Conservation (phyloP, 2,797 vertebrate genomes). For the Triplophysa yarkandensis region DNA sequence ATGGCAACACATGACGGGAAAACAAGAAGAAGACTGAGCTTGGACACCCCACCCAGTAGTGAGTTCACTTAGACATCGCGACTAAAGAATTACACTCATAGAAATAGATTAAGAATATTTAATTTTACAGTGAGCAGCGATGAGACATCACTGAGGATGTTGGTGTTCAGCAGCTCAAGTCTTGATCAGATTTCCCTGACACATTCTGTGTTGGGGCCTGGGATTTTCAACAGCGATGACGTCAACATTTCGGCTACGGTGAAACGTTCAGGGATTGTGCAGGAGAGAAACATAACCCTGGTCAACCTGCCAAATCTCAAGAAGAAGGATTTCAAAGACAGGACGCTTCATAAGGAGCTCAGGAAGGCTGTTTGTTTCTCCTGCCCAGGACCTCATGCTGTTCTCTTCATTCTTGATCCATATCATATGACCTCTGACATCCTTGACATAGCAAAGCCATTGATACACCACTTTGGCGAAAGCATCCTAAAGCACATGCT, state of each 20-base stretch:
- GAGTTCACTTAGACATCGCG: constrained; percentile 6
- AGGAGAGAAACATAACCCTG: constrained; percentile 30
- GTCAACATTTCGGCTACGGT: constrained; percentile 21
- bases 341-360: constrained; percentile 36
- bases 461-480: constrained; percentile 52
- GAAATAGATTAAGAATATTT: background rate
- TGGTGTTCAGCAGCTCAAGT: constrained; percentile 45
- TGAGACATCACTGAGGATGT: constrained; percentile 29
- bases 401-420: constrained; percentile 34
- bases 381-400: constrained; percentile 50
- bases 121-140: constrained; percentile 32
- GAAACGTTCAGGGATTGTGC: constrained; percentile 9
- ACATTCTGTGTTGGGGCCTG: constrained; percentile 17
- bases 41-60: background rate
- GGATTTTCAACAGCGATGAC: background rate
- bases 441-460: constrained; percentile 12
- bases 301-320: constrained; percentile 52
- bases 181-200: constrained; percentile 40
- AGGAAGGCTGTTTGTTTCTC: constrained; percentile 50
- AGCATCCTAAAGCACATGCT: constrained; percentile 41
- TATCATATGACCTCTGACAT: background rate
- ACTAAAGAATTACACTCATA: background rate
- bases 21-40: background rate
- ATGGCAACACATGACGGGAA: constrained; percentile 5
- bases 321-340: background rate